Percentiles rank a stretch among this genome's conserved stretches.
phyloP scores from a whole-genome alignment of 2,888 invertebrate genomes.

The Notocelia uddmanniana region DNA sequence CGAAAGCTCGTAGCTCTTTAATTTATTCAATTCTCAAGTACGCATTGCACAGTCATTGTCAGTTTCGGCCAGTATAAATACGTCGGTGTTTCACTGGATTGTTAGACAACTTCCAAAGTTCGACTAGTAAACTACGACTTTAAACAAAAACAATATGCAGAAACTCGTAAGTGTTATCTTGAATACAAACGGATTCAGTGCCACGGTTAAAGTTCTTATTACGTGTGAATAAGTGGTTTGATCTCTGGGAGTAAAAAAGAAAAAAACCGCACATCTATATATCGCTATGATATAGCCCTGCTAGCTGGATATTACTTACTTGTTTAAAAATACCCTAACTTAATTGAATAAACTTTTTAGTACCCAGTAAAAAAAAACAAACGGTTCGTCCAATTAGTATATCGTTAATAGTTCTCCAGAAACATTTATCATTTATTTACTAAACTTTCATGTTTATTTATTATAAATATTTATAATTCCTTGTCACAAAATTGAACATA shows the following conservation, averaged over 20 bases:
- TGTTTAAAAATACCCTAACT: too few relatives aligned
- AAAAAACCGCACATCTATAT: too few relatives aligned
- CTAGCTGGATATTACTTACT: too few relatives aligned
- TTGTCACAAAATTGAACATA: too few relatives aligned
- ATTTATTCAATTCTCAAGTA: slow-evolving; percentile 68
- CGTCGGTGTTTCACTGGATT: slow-evolving; percentile 52
- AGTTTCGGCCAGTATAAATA: slow-evolving; percentile 74
- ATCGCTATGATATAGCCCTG: too few relatives aligned
- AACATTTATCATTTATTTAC: too few relatives aligned
- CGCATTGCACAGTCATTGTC: slow-evolving; percentile 67
- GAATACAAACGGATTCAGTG: slow-evolving; percentile 3
- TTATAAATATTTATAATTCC: too few relatives aligned
- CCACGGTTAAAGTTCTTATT: neutral
- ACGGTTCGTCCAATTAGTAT: too few relatives aligned
- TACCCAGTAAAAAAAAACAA: too few relatives aligned
- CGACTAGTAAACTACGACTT: slow-evolving; percentile 57
- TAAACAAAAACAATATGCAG: slow-evolving; percentile 64
- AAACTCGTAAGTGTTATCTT: slow-evolving; percentile 70
- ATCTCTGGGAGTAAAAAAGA: slow-evolving; percentile 6
- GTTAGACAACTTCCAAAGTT: slow-evolving; percentile 71
- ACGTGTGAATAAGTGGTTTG: neutral
- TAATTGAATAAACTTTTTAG: too few relatives aligned
- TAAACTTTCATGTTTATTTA: too few relatives aligned
- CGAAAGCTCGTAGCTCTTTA: slow-evolving; percentile 55
- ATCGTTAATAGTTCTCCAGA: too few relatives aligned